phyloP scores from a whole-genome alignment of 2,797 vertebrate species.

The Sardinella longiceps region DNA sequence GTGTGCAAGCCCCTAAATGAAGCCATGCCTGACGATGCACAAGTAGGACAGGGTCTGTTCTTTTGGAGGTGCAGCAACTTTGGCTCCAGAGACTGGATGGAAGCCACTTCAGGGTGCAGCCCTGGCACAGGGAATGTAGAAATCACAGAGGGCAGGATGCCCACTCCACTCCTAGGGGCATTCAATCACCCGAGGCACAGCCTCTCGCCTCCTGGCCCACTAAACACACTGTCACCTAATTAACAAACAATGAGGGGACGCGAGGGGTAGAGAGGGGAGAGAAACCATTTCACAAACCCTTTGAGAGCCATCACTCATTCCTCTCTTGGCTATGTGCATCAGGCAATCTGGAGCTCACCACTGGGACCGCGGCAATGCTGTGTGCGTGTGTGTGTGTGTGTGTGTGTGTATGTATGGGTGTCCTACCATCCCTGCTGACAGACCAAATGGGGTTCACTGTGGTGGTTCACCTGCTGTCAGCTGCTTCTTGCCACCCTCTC shows the following conservation, averaged over 20 bases:
- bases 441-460: neutral
- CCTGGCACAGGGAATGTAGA: neutral
- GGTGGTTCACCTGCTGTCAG: neutral
- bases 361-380: neutral
- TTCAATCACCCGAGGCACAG: neutral
- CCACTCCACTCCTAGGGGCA: neutral
- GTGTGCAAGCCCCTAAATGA: no score
- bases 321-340: neutral
- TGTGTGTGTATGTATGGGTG: neutral
- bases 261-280: neutral
- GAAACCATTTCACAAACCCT: neutral
- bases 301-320: neutral
- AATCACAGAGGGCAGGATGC: neutral
- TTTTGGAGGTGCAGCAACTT: no score
- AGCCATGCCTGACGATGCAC: no score
- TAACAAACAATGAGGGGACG: slow-evolving; percentile 21
- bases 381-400: slow-evolving; percentile 10
- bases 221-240: slow-evolving; percentile 3
- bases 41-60: no score
- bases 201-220: neutral
- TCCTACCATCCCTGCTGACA: neutral
- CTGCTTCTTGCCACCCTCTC: neutral
- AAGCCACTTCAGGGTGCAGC: neutral
- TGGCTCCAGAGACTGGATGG: no score
- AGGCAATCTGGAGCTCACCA: neutral